Evolutionary conservation across 2,797 vertebrate species (phyloP), one percentile per base, ranked within the genome.

Genomic region (Nannoperca obscura): DNA sequence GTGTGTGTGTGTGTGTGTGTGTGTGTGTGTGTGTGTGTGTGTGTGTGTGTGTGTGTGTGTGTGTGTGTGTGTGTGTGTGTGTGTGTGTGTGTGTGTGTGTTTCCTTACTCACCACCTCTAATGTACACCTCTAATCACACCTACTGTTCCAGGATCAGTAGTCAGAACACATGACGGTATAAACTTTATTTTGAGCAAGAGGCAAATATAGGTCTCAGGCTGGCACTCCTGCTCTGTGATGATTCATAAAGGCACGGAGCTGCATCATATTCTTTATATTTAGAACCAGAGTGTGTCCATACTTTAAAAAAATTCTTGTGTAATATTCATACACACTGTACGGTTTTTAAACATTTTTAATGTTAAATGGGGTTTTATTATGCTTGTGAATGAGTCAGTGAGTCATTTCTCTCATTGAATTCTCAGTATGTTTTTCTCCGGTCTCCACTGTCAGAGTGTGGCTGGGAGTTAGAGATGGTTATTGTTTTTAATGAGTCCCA

Each of bases 401-500:
- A 9, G 74, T 72, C 42, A 13, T 76, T 63, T 71, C 67, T 77
- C 74, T 80, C 69, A 84, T 83, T 84, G 58, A 87, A 79, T 88
- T 77, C 73, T 84, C 78, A 44, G 73, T 46, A 49, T 86, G 69
- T 71, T 79, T 77, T 55, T 73, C 30, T 77, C 12, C 70, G 53
- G 83, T 84, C 68, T 88, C 80, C 32, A 49, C 76, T 85, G 76
- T 85, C 47, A 69, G 57, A 72, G 65, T 81, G 79, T 76, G 32
- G 53, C 57, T 59, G 50, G 60, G 59, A 86, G 34, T 85, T 68
- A 36, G 80, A 70, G 69, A 57, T 50, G 53, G 36, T 89, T 82
- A 80, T 92, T 89, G 81, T 93, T 91, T 94, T 90, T 92, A 93
- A 93, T 91, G 85, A 93, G 86, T 82, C 88, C 88, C 88, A 19